phyloP scores from a whole-genome alignment of 2,888 invertebrate species.

The Chrysotoxum bicinctum region DNA sequence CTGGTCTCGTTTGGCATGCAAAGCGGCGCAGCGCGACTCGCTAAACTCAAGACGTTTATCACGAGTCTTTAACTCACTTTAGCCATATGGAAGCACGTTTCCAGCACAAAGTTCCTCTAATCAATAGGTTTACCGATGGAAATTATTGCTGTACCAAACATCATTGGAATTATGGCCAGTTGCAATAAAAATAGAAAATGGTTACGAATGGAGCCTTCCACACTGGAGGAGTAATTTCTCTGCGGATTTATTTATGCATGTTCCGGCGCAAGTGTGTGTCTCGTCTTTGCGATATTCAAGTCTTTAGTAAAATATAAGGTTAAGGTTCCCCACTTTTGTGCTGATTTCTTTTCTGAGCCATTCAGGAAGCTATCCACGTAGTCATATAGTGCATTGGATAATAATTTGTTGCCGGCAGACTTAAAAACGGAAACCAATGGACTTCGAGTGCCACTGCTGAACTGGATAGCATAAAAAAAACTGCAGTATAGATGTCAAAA shows the following conservation, averaged over 20 bases:
- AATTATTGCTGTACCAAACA: constrained; percentile 56
- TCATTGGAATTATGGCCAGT: constrained; percentile 53
- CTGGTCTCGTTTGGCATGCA: constrained; percentile 51
- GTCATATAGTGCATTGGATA: constrained; percentile 60
- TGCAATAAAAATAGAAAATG: constrained; percentile 52
- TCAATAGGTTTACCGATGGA: constrained; percentile 67
- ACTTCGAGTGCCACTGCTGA: constrained; percentile 22
- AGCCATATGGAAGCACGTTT: constrained; percentile 64
- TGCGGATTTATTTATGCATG: constrained; percentile 22
- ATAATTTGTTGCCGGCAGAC: constrained; percentile 59
- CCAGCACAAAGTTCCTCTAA: constrained; percentile 65
- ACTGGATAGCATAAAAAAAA: constrained; percentile 44
- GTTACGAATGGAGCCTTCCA: constrained; percentile 34
- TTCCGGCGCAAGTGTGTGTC: constrained; percentile 5
- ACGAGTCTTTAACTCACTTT: constrained; percentile 59
- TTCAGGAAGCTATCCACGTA: constrained; percentile 63
- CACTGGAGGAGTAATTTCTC: constrained; percentile 11
- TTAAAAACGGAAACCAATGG: constrained; percentile 55
- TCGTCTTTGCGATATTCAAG: constrained; percentile 32
- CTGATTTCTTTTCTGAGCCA: constrained; percentile 30
- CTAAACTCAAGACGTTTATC: constrained; percentile 60
- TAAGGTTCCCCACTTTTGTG: constrained; percentile 36
- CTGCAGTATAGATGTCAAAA: constrained; percentile 57
- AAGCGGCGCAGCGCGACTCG: constrained; percentile 27
- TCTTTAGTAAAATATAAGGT: constrained; percentile 35